Evolutionary conservation across 2,797 vertebrate genomes (phyloP).

Genomic region (Masticophis lateralis): DNA sequence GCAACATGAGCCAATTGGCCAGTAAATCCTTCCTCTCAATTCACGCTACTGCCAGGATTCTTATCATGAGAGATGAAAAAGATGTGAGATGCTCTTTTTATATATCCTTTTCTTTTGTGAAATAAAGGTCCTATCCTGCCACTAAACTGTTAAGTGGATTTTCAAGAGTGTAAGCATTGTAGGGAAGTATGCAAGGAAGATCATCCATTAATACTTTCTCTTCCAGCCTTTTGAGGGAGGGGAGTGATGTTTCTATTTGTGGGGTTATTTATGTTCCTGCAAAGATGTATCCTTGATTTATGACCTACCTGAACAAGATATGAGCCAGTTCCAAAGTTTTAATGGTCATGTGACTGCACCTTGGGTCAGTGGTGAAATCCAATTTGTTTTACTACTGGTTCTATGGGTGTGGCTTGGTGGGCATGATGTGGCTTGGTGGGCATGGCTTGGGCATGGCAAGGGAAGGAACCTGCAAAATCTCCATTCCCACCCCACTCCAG

Average conservation of each 20-base stretch:
- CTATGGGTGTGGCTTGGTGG: too few relatives aligned
- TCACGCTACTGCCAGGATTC: background rate
- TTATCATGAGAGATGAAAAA: background rate
- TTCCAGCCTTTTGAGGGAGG: background rate
- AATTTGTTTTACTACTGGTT: too few relatives aligned
- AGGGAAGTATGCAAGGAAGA: background rate
- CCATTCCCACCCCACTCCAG: too few relatives aligned
- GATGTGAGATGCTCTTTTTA: background rate
- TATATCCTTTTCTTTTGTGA: background rate
- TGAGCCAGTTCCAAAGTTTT: background rate
- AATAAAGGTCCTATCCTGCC: background rate
- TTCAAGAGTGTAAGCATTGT: background rate
- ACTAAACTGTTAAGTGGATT: background rate
- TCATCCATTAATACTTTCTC: background rate
- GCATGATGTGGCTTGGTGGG: too few relatives aligned
- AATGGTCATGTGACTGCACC: background rate
- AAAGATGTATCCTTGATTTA: background rate
- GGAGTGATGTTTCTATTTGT: background rate
- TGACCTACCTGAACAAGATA: background rate
- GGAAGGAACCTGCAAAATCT: too few relatives aligned
- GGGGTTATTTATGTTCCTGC: background rate
- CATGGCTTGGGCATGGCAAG: too few relatives aligned
- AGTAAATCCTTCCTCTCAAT: background rate
- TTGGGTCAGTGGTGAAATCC: background rate
- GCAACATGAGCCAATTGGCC: background rate